A percentile compares a stretch with the other conserved stretches of the same genome.
phyloP scores from a whole-genome alignment of 2,113 vertebrate genomes.

The Corythoichthys intestinalis region DNA sequence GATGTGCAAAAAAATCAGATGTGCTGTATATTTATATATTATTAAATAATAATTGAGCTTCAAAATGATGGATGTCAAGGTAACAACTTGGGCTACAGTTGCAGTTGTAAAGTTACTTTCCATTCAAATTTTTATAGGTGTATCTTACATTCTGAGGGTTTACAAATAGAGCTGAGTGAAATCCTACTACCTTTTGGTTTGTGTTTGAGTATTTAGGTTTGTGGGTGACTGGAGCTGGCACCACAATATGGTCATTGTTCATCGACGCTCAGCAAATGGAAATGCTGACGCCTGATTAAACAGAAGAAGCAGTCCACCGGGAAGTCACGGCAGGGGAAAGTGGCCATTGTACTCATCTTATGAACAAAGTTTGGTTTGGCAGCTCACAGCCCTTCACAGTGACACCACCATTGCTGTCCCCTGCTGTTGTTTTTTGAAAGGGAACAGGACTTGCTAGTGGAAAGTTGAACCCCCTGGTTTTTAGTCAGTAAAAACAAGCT shows the following conservation, averaged over 20 bases:
- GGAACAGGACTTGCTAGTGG: slow-evolving; percentile 9
- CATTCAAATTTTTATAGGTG: background rate
- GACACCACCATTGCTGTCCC: slow-evolving; percentile 13
- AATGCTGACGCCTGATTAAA: slow-evolving; percentile 52
- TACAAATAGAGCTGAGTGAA: slow-evolving; percentile 52
- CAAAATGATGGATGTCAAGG: slow-evolving; percentile 1
- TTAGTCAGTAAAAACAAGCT: slow-evolving; percentile 39
- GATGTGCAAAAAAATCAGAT: background rate
- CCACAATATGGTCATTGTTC: slow-evolving; percentile 60
- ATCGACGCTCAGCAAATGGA: slow-evolving; percentile 36
- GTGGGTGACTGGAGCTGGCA: slow-evolving; percentile 40
- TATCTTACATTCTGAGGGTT: slow-evolving; percentile 29
- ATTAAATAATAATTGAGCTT: slow-evolving; percentile 15
- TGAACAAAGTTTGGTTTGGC: slow-evolving; percentile 8
- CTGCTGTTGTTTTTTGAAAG: slow-evolving; percentile 39
- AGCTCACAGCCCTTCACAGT: background rate
- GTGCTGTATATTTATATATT: slow-evolving; percentile 15
- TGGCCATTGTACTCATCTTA: slow-evolving; percentile 19
- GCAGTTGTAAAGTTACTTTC: background rate
- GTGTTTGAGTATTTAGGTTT: slow-evolving; percentile 59
- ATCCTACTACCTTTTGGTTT: slow-evolving; percentile 67
- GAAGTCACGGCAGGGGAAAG: slow-evolving; percentile 29
- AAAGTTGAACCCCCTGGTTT: slow-evolving; percentile 30
- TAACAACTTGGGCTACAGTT: slow-evolving; percentile 1
- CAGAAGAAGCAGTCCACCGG: slow-evolving; percentile 14